These are phyloP conservation scores for Lanius ludovicianus DNA, from an alignment of 2,113 vertebrate genomes.

Conservation along the genomic window DNA sequence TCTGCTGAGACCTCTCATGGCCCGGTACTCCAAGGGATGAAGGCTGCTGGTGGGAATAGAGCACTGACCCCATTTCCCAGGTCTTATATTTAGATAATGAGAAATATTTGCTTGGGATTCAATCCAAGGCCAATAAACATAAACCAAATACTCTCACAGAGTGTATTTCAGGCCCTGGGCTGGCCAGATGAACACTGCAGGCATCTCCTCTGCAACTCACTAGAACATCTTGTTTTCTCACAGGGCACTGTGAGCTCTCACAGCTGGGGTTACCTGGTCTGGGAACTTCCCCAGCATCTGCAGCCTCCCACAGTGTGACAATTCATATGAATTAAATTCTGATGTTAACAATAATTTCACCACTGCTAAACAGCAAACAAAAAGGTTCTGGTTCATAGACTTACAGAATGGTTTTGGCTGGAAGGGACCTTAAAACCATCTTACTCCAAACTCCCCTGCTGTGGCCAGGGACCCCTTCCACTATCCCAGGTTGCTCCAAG, in stretches of 20 bases:
- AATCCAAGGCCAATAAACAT: slow-evolving; percentile 28
- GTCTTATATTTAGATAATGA: slow-evolving; percentile 76
- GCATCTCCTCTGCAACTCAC: not conserved
- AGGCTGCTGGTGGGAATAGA: slow-evolving; percentile 49
- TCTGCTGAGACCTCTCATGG: slow-evolving; percentile 18
- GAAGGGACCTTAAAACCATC: not conserved
- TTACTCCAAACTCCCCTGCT: not conserved
- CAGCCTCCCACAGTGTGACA: not conserved
- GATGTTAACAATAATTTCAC: not conserved
- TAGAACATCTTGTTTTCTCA: not conserved
- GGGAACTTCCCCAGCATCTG: not conserved
- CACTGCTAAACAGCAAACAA: not conserved
- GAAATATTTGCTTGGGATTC: slow-evolving; percentile 69
- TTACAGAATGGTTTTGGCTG: not conserved
- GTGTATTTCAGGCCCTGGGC: slow-evolving; percentile 20
- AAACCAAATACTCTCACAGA: not conserved
- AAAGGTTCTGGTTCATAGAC: not conserved
- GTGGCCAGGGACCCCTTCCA: not conserved
- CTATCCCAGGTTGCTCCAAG: not conserved
- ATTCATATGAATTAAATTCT: accelerated
- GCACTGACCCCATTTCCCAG: slow-evolving; percentile 60
- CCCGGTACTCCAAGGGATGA: not conserved
- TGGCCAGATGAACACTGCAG: not conserved
- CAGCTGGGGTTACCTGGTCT: not conserved
- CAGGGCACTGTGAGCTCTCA: not conserved